Base-by-base conservation (phyloP, 2,797 vertebrate species). In the Picus viridis region DNA sequence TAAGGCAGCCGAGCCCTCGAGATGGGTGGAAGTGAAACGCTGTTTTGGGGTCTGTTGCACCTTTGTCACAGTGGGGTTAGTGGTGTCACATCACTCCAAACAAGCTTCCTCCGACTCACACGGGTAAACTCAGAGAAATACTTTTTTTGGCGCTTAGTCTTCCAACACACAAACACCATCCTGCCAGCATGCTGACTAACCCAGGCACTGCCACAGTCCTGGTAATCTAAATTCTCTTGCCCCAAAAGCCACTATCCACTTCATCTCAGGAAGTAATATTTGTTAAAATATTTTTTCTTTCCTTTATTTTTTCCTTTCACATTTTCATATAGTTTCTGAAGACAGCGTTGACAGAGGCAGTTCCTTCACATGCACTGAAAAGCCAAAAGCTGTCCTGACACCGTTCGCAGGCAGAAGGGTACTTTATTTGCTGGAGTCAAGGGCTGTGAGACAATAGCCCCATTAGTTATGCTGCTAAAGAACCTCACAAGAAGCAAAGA, bases 401-500 rank as follows among this genome's bases (percentile, higher is more conserved):
- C 71, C 10, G 49, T 67, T 92, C 86, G 73, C 96, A 80, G 76
- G 79, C 68, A 92, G 85, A 76, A 47, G 54, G 26, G 70, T 10
- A 68, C 49, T 64, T 69, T 58, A 59, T 64, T 91, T 72, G 92
- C 83, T 57, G 43, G 76, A 78, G 86, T 86, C 65, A 67, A 45
- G 83, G 79, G 76, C 86, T 62, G 86, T 20, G 19, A 93, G 70
- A 92, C 93, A 93, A 93, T 82, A 22, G 83, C 79, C 58, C 87
- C 36, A 88, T 94, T 73, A 89, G 87, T 65, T 83, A 62, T 69
- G 82, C 92, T 32, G 82, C 73, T 62, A 10, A 86, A 85, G 88
- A 92, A 79, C 81, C 92, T 89, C 85, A 74, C 88, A 79, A 80
- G 89, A 67, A 87, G 84, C 75, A 39, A 87, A 96, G 89, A 95